Base-by-base conservation (phyloP, 2,888 invertebrate species). In the Tholera decimalis region DNA sequence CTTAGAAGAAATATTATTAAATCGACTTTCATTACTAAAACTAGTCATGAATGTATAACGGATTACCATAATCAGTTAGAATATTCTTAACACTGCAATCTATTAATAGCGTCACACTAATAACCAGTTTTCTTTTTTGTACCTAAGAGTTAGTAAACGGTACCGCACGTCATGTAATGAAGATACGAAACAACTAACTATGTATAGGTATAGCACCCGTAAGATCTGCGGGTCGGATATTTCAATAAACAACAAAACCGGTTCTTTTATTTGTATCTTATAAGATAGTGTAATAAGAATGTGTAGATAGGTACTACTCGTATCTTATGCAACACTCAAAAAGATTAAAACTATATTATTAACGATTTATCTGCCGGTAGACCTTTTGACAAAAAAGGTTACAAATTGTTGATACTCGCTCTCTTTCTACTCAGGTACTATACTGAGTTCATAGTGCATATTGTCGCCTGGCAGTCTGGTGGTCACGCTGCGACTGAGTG, bases 191-290 rank as follows among this genome's bases (percentile, higher is more conserved):
- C 30, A 18, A 37, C 37, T 30, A 56, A 50, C 43, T 46, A 22
- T 11, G 43, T 33, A 70, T 68, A 68, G 74, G n/a, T n/a, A n/a
- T n/a, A n/a, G n/a, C n/a, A n/a, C n/a, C 20, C 24, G 30, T 51
- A 43, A 57, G 47, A 53, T 57, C 75, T 74, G 74, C 68, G 30
- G 75, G 57, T 70, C 53, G 57, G 28, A 18, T 22, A 54, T 58
- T 37, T 39, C 15, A 20, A 74, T 67, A 53, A 22, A n/a, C 22
- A 9, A 30, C 8, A 18, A 37, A 58, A 53, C 58, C 68, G 26
- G 49, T 47, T 47, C 43, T 51, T 41, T n/a, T 33, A 26, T n/a
- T n/a, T n/a, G n/a, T n/a, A n/a, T n/a, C n/a, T n/a, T n/a, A n/a
- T n/a, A n/a, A n/a, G n/a, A n/a, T n/a, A n/a, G n/a, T n/a, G n/a